Percentiles rank a stretch among this genome's conserved stretches.
Evolutionary conservation across 2,113 vertebrate genomes (phyloP).

Genomic region (Chauna torquata): DNA sequence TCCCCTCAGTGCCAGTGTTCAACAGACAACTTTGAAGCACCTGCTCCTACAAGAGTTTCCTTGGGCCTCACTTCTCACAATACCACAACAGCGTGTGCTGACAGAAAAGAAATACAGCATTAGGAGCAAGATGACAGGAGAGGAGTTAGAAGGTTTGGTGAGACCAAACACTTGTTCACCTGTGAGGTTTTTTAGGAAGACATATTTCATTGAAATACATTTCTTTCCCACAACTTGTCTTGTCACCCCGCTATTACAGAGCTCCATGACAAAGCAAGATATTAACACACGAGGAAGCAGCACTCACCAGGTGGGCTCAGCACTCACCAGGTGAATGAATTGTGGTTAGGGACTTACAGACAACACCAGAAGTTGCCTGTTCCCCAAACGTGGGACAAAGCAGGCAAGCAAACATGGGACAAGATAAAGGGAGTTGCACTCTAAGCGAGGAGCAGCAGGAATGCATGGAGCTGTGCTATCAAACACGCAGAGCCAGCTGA

Average conservation of each 20-base stretch:
- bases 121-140: neutral
- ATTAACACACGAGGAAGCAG: neutral
- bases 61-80: neutral
- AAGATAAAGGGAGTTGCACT: neutral
- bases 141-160: neutral
- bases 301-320: neutral
- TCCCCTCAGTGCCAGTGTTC: neutral
- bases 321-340: neutral
- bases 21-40: neutral
- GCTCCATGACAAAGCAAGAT: neutral
- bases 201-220: neutral
- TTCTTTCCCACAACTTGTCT: neutral
- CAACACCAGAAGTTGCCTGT: fast-evolving
- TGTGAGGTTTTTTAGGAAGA: neutral
- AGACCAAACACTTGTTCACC: neutral
- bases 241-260: neutral
- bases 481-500: neutral
- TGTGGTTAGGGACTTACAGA: neutral
- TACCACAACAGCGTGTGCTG: fast-evolving
- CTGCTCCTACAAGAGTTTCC: neutral
- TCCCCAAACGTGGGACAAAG: neutral
- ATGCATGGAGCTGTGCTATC: neutral
- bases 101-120: neutral
- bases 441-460: neutral
- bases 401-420: fast-evolving